Percentiles rank a stretch among this genome's conserved stretches.
These are phyloP conservation scores for Peromyscus attwateri DNA, from an alignment of 2,797 vertebrate species.

Conservation along the genomic window DNA sequence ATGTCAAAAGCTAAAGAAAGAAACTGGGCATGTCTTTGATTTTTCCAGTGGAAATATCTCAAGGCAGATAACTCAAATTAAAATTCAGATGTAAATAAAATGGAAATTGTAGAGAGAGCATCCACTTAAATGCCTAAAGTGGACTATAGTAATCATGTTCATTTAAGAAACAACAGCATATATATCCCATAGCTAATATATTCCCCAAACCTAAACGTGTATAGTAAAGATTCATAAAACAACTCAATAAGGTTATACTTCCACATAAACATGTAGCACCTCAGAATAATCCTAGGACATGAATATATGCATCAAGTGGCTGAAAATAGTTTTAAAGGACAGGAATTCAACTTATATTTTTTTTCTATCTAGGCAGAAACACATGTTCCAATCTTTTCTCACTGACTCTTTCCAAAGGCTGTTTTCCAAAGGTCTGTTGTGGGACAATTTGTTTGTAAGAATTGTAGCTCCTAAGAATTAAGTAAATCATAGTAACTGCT, in stretches of 20 bases:
- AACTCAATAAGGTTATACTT: slow-evolving; percentile 2
- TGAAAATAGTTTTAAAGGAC: slow-evolving; percentile 59
- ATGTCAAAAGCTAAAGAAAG: slow-evolving; percentile 39
- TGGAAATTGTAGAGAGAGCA: background rate
- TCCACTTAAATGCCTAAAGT: slow-evolving; percentile 10
- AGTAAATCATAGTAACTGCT: slow-evolving; percentile 47
- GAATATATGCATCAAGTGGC: background rate
- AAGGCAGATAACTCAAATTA: background rate
- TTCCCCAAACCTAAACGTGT: background rate
- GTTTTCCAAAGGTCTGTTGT: background rate
- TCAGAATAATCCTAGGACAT: background rate
- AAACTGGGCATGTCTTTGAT: slow-evolving; percentile 53
- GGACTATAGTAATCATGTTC: background rate
- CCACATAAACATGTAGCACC: background rate
- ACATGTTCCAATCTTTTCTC: slow-evolving; percentile 47
- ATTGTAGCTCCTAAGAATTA: slow-evolving; percentile 38
- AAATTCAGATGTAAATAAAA: slow-evolving; percentile 55
- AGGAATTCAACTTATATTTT: slow-evolving; percentile 53
- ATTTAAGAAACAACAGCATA: background rate
- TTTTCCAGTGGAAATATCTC: background rate
- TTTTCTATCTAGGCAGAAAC: slow-evolving; percentile 72
- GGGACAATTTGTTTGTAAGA: slow-evolving; percentile 54
- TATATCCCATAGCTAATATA: background rate
- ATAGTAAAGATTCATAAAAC: slow-evolving; percentile 14
- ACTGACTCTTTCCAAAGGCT: slow-evolving; percentile 34